phyloP scores from a whole-genome alignment of 2,888 invertebrate genomes.

The Dicycla oo region DNA sequence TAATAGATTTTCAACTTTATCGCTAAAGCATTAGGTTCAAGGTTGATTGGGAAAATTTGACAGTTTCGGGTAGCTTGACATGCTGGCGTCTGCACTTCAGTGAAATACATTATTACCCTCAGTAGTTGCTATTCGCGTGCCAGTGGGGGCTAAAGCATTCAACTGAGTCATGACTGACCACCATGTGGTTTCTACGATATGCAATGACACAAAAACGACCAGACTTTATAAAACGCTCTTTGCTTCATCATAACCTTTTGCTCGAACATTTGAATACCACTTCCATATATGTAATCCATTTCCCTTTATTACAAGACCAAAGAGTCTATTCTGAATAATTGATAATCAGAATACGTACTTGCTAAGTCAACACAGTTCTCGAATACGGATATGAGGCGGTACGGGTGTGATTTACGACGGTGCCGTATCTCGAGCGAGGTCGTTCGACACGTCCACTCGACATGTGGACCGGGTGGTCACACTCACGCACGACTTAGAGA shows the following conservation, averaged over 20 bases:
- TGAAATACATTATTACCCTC: too few relatives aligned
- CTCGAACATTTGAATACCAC: background rate
- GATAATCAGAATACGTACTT: constrained; percentile 36
- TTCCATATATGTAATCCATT: constrained; percentile 20
- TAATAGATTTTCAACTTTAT: too few relatives aligned
- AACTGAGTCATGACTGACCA: background rate
- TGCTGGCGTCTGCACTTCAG: too few relatives aligned
- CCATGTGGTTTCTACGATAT: background rate
- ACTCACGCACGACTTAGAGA: background rate
- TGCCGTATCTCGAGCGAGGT: constrained; percentile 34
- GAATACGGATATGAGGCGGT: constrained; percentile 50
- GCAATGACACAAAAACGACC: too few relatives aligned
- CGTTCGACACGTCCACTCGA: constrained; percentile 18
- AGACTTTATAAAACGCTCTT: too few relatives aligned
- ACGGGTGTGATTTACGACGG: constrained; percentile 54
- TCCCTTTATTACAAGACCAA: constrained; percentile 28
- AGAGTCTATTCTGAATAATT: constrained; percentile 29
- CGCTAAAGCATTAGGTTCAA: too few relatives aligned
- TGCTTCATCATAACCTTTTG: too few relatives aligned
- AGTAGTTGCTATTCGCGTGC: too few relatives aligned
- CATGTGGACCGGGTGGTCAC: background rate
- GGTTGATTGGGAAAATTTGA: too few relatives aligned
- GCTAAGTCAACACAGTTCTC: constrained; percentile 35
- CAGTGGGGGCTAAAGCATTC: background rate
- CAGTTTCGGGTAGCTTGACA: too few relatives aligned